Evolutionary conservation across 2,797 vertebrate genomes (phyloP), one percentile per base, ranked within the genome.

Genomic region (Micrastur ruficollis): DNA sequence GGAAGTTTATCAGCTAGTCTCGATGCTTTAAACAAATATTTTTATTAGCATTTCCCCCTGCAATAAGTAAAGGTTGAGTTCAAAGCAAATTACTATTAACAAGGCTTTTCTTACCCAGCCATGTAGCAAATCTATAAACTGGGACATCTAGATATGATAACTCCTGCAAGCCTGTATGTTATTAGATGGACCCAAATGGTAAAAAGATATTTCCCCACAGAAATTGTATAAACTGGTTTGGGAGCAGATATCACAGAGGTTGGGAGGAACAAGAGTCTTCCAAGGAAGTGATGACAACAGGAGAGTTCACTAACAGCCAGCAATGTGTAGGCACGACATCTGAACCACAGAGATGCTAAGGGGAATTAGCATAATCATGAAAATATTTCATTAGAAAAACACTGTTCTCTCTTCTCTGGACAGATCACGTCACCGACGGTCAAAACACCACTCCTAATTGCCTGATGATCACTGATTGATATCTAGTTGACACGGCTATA

Each of bases 61-160:
- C 20, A 81, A 34, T 67, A 86, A 78, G 25, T 52, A 34, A 91
- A 58, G 8, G 8, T 4, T 27, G 14, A 26, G 21, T 85, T 88
- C 25, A 67, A 66, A 71, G 15, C 71, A 74, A 70, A 29, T 32
- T 4, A 15, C 31, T 79, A 8, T 29, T 67, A 58, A 42, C 21
- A 29, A 86, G 75, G 36, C 13, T n/a, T 50, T 73, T 71, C 38
- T 81, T 71, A 67, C 13, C 8, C 61, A 78, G 15, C 10, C 56
- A 23, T 0, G 0, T 15, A 72, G 7, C 40, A 86, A 49, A 42
- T 19, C 53, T 72, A 29, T 63, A 53, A 46, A 50, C 6, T 61
- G 46, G 7, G 36, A 74, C 29, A 65, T 10, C 27, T 59, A 40
- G 42, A 29, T 65, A 4, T 16, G 14, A 6, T 52, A 63, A 61